Evolutionary conservation across 2,888 invertebrate genomes (phyloP).

Genomic region (Cistogaster globosa): DNA sequence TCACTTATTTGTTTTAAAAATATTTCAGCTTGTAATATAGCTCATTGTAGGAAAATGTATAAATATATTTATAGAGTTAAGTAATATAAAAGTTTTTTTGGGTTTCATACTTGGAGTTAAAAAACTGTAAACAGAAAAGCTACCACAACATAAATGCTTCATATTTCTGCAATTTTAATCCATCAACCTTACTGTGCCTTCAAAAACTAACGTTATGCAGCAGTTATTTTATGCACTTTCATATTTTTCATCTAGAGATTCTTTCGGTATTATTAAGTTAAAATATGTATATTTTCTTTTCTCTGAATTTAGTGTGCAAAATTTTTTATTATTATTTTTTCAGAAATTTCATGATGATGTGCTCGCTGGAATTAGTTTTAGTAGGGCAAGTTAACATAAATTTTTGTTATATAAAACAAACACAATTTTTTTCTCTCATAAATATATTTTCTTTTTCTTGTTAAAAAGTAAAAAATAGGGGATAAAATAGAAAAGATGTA

Average conservation of each 20-base stretch:
- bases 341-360: conserved; percentile 12
- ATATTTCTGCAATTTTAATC: neutral
- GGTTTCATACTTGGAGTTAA: too few species aligned
- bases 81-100: too few species aligned
- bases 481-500: neutral
- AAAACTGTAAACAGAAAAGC: too few species aligned
- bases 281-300: conserved; percentile 47
- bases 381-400: conserved; percentile 66
- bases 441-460: conserved; percentile 1
- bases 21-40: too few species aligned
- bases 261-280: conserved; percentile 49
- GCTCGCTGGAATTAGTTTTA: conserved; percentile 61
- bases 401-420: conserved; percentile 28
- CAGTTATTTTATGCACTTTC: conserved; percentile 56
- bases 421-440: neutral
- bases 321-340: neutral
- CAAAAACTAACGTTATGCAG: conserved; percentile 28
- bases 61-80: too few species aligned
- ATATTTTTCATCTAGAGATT: conserved; percentile 50
- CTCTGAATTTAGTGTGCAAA: neutral
- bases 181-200: neutral
- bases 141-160: neutral
- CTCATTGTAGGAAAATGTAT: too few species aligned
- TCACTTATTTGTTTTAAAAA: too few species aligned
- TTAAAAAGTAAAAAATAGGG: conserved; percentile 3